These are phyloP conservation scores for Arbacia lixula DNA, from an alignment of 53 echinoderm and acorn worm species.

Conservation along the genomic window DNA sequence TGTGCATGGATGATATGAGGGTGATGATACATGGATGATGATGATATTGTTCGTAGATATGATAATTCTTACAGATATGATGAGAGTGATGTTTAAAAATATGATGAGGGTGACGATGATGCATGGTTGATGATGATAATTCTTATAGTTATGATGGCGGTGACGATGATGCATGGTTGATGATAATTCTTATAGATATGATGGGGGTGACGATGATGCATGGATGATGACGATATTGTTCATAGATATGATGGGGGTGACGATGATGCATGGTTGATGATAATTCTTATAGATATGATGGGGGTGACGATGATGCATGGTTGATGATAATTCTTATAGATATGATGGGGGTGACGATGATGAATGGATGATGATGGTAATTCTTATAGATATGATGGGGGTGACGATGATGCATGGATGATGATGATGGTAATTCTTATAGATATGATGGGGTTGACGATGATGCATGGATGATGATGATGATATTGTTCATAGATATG, in stretches of 20 bases:
- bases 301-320: too few species aligned
- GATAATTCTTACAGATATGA: not conserved
- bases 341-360: not conserved
- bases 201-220: not conserved
- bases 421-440: not conserved
- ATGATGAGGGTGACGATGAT: slow-evolving; percentile 16
- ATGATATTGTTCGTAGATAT: too few species aligned
- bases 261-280: not conserved
- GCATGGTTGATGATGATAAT: not conserved
- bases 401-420: not conserved
- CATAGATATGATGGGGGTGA: not conserved
- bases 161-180: not conserved
- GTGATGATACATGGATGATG: not conserved
- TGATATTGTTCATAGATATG: not conserved
- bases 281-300: not conserved
- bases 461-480: slow-evolving; percentile 1
- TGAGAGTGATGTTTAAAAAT: not conserved
- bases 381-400: not conserved
- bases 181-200: not conserved
- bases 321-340: too few species aligned
- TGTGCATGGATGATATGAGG: not conserved
- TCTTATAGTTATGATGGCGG: not conserved
- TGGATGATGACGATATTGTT: not conserved
- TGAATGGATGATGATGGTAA: not conserved
- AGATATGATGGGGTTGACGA: not conserved